phyloP scores from a whole-genome alignment of 2,797 vertebrate species.

The Chelmon rostratus region DNA sequence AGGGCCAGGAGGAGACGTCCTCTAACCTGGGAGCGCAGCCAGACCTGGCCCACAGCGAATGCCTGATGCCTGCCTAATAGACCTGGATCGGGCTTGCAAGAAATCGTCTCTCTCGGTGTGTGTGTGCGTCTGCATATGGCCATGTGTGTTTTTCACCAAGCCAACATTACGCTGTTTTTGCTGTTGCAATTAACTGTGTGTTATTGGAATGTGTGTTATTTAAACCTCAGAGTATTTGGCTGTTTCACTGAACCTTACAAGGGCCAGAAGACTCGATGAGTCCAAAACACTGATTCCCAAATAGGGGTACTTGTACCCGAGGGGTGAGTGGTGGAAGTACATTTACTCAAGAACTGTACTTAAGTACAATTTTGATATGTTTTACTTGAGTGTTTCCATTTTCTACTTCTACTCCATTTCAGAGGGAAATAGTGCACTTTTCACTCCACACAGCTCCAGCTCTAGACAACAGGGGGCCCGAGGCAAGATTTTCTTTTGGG shows the following conservation, averaged over 20 bases:
- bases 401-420: background rate
- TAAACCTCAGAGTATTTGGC: slow-evolving; percentile 30
- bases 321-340: background rate
- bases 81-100: slow-evolving; percentile 73
- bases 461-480: too few relatives aligned
- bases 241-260: background rate
- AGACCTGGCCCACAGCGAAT: slow-evolving; percentile 77
- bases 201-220: slow-evolving; percentile 47
- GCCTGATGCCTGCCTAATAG: slow-evolving; percentile 81
- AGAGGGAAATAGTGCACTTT: background rate
- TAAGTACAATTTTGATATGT: background rate
- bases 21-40: slow-evolving; percentile 86
- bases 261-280: background rate
- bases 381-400: background rate
- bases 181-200: slow-evolving; percentile 33
- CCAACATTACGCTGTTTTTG: slow-evolving; percentile 32
- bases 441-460: background rate
- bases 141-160: slow-evolving; percentile 32
- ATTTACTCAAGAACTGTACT: background rate
- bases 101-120: slow-evolving; percentile 44
- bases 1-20: slow-evolving; percentile 84
- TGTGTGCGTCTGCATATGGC: slow-evolving; percentile 31
- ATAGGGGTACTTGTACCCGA: background rate
- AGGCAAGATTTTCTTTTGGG: too few relatives aligned
- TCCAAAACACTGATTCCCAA: background rate